phyloP scores from a whole-genome alignment of 1,140 invertebrate genomes.

The Drosophila repleta region DNA sequence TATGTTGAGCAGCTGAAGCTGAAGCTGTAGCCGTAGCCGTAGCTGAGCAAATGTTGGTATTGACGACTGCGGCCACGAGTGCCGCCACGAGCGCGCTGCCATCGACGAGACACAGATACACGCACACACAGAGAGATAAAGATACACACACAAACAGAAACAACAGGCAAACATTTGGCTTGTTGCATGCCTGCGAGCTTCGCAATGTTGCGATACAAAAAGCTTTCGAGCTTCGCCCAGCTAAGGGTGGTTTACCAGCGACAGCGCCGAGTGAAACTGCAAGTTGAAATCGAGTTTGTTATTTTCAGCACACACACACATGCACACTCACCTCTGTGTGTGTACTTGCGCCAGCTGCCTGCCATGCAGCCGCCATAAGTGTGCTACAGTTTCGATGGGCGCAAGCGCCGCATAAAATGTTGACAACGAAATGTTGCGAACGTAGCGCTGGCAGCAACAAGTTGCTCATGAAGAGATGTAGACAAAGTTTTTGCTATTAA shows the following conservation, averaged over 20 bases:
- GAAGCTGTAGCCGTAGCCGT: constrained; percentile 43
- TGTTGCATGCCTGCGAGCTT: constrained; percentile 70
- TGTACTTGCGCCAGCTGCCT: constrained; percentile 32
- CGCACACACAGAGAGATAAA: constrained; percentile 12
- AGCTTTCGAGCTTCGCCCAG: constrained; percentile 36
- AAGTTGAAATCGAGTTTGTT: constrained; percentile 31
- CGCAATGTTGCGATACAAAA: constrained; percentile 67
- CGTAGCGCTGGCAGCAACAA: constrained; percentile 36
- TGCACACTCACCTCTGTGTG: not conserved
- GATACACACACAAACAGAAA: constrained; percentile 23
- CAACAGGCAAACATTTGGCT: constrained; percentile 53
- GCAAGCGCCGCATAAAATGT: constrained; percentile 41
- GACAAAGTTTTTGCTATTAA: not conserved
- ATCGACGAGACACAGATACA: constrained; percentile 15
- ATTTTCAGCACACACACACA: not conserved
- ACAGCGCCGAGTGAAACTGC: constrained; percentile 34
- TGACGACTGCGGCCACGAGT: constrained; percentile 26
- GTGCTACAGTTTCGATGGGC: constrained; percentile 34
- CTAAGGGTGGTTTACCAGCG: constrained; percentile 57
- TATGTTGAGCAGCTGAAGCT: constrained; percentile 66
- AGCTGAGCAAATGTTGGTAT: constrained; percentile 65
- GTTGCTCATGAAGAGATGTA: constrained; percentile 12
- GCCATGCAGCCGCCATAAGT: constrained; percentile 33
- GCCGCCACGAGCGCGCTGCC: constrained; percentile 26
- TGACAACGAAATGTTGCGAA: constrained; percentile 24